A percentile compares a stretch with the other conserved stretches of the same genome.
phyloP scores from a whole-genome alignment of 2,888 invertebrate genomes.

The Cheilosia urbana region DNA sequence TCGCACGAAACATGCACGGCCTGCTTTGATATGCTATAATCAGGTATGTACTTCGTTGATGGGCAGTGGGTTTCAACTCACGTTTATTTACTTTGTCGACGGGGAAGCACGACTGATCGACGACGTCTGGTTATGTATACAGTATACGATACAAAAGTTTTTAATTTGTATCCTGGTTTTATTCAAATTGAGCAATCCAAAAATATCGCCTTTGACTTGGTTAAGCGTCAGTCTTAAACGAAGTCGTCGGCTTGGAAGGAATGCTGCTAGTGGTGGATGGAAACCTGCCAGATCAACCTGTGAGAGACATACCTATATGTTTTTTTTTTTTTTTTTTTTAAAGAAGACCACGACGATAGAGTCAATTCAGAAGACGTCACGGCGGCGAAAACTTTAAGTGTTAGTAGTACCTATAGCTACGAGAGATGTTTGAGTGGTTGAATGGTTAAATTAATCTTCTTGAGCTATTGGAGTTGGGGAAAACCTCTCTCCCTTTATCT shows the following conservation, averaged over 20 bases:
- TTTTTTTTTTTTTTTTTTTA: neutral
- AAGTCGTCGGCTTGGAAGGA: neutral
- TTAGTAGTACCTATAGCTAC: neutral
- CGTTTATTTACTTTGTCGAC: conserved; percentile 38
- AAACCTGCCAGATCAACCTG: neutral
- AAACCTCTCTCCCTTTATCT: too few species aligned
- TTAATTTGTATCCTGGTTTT: conserved; percentile 46
- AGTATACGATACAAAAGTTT: conserved; percentile 19
- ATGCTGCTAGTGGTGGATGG: neutral
- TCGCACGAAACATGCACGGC: conserved; percentile 53
- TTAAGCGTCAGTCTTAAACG: neutral
- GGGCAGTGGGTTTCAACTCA: conserved; percentile 49
- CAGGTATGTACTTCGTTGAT: conserved; percentile 45
- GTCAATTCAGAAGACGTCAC: neutral
- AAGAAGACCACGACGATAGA: neutral
- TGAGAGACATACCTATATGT: too few species aligned
- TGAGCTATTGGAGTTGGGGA: too few species aligned
- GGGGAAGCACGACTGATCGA: neutral
- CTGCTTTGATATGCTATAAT: conserved; percentile 55
- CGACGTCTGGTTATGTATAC: too few species aligned
- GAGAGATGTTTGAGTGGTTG: neutral
- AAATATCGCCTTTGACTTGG: conserved; percentile 11
- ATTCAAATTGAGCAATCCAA: conserved; percentile 47
- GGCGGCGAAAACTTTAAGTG: neutral
- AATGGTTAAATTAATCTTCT: too few species aligned